Base-by-base conservation (phyloP, 2,888 invertebrate genomes). In the Drosophila tripunctata region DNA sequence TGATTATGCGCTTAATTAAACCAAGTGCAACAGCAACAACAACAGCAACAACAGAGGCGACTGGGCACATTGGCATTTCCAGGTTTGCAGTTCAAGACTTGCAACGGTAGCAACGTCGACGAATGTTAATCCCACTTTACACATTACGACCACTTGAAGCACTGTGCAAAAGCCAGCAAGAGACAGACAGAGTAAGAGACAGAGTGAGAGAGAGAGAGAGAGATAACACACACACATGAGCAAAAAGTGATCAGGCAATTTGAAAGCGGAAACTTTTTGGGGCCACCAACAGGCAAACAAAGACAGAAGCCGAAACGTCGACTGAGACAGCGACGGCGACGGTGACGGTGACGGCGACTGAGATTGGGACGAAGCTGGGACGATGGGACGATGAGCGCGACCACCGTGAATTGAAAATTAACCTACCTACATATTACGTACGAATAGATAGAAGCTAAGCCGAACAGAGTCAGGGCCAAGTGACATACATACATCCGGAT, bases 1-100 rank as follows among this genome's bases (percentile, higher is more conserved):
- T 85, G 66, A 86, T 86, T 73, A 80, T 65, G 66, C 66, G 80
- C 67, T 67, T 76, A 79, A 81, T 79, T 81, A 74, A 79, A 54
- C 77, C 57, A 58, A 69, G 57, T 55, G 51, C 21, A 54, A 27
- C 27, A 54, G 10, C 27, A 27, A 27, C 27, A 27, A 36, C 48
- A 27, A 33, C 63, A 33, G 17, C 43, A 65, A 51, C 24, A 8
- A 30, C 10, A 30, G n/a, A 35, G 15, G 10, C 17, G 47, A 35
- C 15, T 21, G 48, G n/a, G 40, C 35, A 41, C 38, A 40, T 8
- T 43, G 21, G 35, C 17, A 15, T 22, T 22, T 22, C n/a, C 41
- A 17, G 10, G 8, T 30, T 33, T 14, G 21, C 48, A 54, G 43
- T 41, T 7, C 58, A 60, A 43, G 38, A 51, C 55, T 35, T 17